These are phyloP conservation scores for Butorides virescens DNA, from an alignment of 2,113 vertebrate species.

Conservation along the genomic window DNA sequence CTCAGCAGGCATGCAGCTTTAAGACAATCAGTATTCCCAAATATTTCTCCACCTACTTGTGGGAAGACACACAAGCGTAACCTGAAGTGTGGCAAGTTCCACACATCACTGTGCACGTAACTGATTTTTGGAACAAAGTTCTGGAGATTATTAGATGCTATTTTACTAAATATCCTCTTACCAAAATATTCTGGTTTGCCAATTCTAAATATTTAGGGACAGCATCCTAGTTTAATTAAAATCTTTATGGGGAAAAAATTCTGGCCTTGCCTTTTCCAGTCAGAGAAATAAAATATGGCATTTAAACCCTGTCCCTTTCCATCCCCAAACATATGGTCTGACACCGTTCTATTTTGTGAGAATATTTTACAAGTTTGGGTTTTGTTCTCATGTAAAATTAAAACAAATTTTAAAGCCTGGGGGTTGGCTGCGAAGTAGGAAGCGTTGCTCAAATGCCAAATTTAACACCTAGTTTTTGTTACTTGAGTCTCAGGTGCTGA, in stretches of 20 bases:
- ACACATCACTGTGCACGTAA: background rate
- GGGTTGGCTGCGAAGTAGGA: background rate
- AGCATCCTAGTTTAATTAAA: background rate
- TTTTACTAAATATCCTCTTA: background rate
- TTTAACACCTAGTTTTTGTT: slow-evolving; percentile 42
- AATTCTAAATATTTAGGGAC: background rate
- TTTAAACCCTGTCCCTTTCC: background rate
- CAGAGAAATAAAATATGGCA: background rate
- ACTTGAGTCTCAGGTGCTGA: background rate
- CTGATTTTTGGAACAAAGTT: background rate
- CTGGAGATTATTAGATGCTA: background rate
- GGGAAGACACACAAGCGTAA: background rate
- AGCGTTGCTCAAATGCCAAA: background rate
- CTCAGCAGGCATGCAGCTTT: background rate
- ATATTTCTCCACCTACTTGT: background rate
- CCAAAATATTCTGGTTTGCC: background rate
- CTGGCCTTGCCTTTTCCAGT: background rate
- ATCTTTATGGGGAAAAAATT: background rate
- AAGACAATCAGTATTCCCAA: background rate
- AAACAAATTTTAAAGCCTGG: background rate
- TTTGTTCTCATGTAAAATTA: slow-evolving; percentile 14
- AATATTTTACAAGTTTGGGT: background rate
- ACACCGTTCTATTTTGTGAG: background rate
- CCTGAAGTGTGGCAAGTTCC: background rate
- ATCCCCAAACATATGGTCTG: background rate